Percentiles rank a stretch among this genome's conserved stretches.
phyloP scores from a whole-genome alignment of 2,888 invertebrate species.

The Lasioglossum vierecki region DNA sequence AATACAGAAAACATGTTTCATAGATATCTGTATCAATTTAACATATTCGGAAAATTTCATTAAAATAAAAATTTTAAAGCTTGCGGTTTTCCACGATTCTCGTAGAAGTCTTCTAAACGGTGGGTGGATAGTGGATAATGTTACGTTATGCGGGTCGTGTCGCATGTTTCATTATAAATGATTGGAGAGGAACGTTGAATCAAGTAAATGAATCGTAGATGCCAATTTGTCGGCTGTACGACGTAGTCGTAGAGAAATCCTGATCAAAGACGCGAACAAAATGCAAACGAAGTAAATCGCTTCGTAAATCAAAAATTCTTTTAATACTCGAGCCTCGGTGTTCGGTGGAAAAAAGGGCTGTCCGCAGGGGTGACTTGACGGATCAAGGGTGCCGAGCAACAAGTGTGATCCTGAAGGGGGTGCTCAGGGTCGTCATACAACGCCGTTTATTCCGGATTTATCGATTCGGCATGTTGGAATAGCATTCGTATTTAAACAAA shows the following conservation, averaged over 20 bases:
- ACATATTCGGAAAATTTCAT: too few species aligned
- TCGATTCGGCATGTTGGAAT: slow-evolving; percentile 59
- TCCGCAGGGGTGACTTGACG: slow-evolving; percentile 64
- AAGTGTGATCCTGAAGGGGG: slow-evolving; percentile 81
- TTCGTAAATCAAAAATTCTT: slow-evolving; percentile 73
- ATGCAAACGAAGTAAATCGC: slow-evolving; percentile 62
- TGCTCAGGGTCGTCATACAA: slow-evolving; percentile 61
- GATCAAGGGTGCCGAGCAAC: slow-evolving; percentile 78
- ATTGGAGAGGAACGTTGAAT: neutral
- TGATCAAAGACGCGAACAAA: slow-evolving; percentile 41
- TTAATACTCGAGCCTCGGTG: slow-evolving; percentile 65
- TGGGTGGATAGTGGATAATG: too few species aligned
- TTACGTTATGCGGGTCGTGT: too few species aligned
- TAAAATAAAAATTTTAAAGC: too few species aligned
- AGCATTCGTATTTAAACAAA: slow-evolving; percentile 54
- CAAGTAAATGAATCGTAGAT: neutral
- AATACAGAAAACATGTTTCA: too few species aligned
- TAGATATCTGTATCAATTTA: too few species aligned
- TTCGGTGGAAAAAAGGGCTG: slow-evolving; percentile 65
- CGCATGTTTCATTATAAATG: too few species aligned
- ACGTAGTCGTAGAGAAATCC: slow-evolving; percentile 21
- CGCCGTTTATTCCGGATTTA: slow-evolving; percentile 66
- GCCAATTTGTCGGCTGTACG: neutral
- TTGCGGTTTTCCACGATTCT: too few species aligned
- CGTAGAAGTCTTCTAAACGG: too few species aligned